Base-by-base conservation (phyloP, 2,797 vertebrate species). In the Tinamus major region DNA sequence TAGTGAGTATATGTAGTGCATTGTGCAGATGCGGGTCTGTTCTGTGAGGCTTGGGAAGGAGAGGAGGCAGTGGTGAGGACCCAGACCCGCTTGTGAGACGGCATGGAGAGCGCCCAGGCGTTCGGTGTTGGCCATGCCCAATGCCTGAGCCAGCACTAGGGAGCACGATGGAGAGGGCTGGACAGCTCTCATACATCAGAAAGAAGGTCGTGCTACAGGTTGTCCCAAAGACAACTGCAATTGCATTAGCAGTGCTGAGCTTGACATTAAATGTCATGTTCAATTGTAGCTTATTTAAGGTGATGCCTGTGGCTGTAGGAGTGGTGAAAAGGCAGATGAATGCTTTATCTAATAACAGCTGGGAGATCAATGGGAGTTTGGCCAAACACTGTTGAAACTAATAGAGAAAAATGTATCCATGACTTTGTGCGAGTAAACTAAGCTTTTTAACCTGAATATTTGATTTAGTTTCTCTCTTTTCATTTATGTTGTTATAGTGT, bases 271-370 rank as follows among this genome's bases (percentile, higher is more conserved):
- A 93, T 80, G 88, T 96, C 96, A 91, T 84, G 85, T 95, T 90
- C 90, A 96, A 20, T 96, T 90, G 77, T 58, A 71, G 65, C 68
- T 96, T 95, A 94, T 96, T 81, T 67, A 91, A 92, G 56, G 41
- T 96, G 89, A 97, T 95, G 61, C 14, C 62, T 89, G 78, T 87
- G 93, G 80, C 76, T 92, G 29, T 80, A 89, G 51, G 46, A 96
- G 79, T 83, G 62, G 27, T 95, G 90, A 95, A 96, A 97, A 97
- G 37, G 72, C 48, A 93, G 82, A 77, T 81, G 55, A 93, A 58
- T 92, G 35, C 68, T 97, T 97, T 85, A 96, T 96, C 83, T 96
- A 95, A 97, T 95, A 96, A 95, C 90, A 96, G 39, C 79, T 24
- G 44, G 77, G 77, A 96, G 68, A 95, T 97, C 89, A 85, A 76